Evolutionary conservation across 2,797 vertebrate species (phyloP).

Genomic region (Siniperca scherzeri): DNA sequence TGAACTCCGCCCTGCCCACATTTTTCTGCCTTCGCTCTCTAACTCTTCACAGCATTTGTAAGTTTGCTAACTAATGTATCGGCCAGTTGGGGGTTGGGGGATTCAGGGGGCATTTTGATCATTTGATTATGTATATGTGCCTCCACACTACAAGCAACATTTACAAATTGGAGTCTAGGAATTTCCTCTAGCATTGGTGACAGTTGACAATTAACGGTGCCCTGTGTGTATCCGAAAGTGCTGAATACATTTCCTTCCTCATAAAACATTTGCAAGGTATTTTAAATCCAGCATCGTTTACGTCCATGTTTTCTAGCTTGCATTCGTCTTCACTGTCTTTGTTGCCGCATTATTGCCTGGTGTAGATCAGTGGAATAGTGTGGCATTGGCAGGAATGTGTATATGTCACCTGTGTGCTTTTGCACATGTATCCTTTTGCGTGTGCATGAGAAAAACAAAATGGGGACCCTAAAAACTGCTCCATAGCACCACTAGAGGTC

Average conservation of each 20-base stretch:
- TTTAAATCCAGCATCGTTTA: background rate
- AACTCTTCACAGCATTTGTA: slow-evolving; percentile 76
- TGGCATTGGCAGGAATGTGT: background rate
- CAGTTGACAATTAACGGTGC: background rate
- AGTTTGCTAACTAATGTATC: slow-evolving; percentile 42
- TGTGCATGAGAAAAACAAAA: background rate
- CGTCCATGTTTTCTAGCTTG: background rate
- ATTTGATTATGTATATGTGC: background rate
- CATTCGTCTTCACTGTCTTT: background rate
- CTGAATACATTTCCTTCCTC: background rate
- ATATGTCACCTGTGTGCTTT: background rate
- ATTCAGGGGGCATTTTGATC: background rate
- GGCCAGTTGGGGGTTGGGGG: background rate
- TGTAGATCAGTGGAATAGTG: too few species aligned
- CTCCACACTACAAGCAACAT: background rate
- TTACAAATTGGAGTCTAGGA: background rate
- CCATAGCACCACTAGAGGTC: background rate
- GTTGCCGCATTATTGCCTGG: too few species aligned
- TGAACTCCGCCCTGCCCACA: slow-evolving; percentile 72
- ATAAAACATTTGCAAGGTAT: background rate
- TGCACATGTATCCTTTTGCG: background rate
- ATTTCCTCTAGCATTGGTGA: background rate
- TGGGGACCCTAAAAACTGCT: background rate
- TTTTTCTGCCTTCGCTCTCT: slow-evolving; percentile 80
- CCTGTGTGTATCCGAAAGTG: background rate